Conservation (phyloP, 2,888 invertebrate genomes). For the Napeogenes sylphis region DNA sequence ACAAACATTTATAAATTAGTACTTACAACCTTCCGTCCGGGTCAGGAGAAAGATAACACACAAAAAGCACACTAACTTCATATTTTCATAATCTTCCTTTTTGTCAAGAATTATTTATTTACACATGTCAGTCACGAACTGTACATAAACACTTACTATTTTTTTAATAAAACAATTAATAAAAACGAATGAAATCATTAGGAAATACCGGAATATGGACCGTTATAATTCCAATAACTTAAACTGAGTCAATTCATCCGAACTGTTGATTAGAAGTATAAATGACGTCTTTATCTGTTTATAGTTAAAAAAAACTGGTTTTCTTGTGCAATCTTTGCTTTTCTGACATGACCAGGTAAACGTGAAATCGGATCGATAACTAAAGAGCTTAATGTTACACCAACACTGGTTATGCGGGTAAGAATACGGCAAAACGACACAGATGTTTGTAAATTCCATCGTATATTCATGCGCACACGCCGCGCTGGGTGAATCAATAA, state of each 20-base stretch:
- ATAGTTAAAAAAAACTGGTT: background rate
- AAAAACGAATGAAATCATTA: conserved; percentile 10
- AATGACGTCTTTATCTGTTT: background rate
- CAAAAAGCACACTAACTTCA: background rate
- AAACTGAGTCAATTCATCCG: background rate
- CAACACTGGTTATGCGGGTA: conserved; percentile 6
- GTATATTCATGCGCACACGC: background rate
- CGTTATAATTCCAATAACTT: background rate
- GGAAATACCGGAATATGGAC: background rate
- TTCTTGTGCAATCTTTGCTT: background rate
- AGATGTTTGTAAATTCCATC: background rate
- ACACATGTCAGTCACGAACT: conserved; percentile 2
- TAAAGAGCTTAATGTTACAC: background rate
- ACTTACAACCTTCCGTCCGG: conserved; percentile 15
- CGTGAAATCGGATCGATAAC: conserved; percentile 3
- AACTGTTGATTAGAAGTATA: background rate
- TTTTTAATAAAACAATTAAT: conserved; percentile 2
- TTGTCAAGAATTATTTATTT: background rate
- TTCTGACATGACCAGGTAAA: background rate
- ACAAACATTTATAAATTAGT: background rate
- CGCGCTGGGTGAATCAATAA: background rate
- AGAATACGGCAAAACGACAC: background rate
- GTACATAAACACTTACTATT: background rate
- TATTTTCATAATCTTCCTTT: background rate
- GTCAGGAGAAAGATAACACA: conserved; percentile 2